These are phyloP conservation scores for Agrilus mali DNA, from an alignment of 2,888 invertebrate species.

Conservation along the genomic window DNA sequence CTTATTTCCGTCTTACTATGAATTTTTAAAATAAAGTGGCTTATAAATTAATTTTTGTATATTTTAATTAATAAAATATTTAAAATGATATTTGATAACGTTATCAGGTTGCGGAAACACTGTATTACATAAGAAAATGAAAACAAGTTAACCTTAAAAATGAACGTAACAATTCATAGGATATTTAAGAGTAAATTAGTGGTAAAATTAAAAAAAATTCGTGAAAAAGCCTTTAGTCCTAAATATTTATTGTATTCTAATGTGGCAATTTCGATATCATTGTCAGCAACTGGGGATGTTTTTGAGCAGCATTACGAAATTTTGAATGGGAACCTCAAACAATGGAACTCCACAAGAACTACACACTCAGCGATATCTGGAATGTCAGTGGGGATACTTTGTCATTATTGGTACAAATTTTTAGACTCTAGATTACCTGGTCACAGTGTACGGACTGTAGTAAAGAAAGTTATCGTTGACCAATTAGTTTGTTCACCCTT, in stretches of 20 bases:
- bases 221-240: conserved; percentile 40
- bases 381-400: conserved; percentile 60
- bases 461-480: conserved; percentile 71
- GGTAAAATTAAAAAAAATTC: conserved; percentile 14
- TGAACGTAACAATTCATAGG: neutral
- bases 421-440: conserved; percentile 64
- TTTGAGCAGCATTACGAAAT: conserved; percentile 72
- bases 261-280: conserved; percentile 57
- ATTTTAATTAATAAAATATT: too few relatives aligned
- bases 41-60: too few relatives aligned
- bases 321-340: conserved; percentile 38
- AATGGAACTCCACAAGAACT: conserved; percentile 50
- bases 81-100: too few relatives aligned
- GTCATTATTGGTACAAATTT: conserved; percentile 77
- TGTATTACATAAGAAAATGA: too few relatives aligned
- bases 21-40: too few relatives aligned
- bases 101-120: too few relatives aligned
- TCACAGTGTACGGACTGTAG: conserved; percentile 46
- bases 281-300: conserved; percentile 68
- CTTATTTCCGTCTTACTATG: too few relatives aligned
- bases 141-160: too few relatives aligned
- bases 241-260: conserved; percentile 70
- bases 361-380: conserved; percentile 69
- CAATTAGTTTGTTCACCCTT: conserved; percentile 76
- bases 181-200: neutral